Percentiles rank a stretch among this genome's conserved stretches.
Evolutionary conservation across 2,888 invertebrate species (phyloP).

Genomic region (Lamellibrachia satsuma): DNA sequence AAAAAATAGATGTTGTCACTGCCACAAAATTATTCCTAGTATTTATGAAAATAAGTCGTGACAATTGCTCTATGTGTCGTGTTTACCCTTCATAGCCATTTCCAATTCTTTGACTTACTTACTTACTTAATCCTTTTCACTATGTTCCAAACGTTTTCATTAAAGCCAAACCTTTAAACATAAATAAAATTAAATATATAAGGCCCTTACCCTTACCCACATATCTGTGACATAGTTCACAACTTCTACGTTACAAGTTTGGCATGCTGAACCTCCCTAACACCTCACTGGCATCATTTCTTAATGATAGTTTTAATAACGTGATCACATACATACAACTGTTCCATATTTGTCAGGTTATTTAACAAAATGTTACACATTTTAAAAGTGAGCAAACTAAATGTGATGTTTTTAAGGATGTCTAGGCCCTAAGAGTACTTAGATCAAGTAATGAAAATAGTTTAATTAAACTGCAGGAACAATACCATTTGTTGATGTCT

Average conservation of each 20-base stretch:
- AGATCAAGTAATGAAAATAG: neutral
- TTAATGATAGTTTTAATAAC: neutral
- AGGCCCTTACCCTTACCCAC: too few relatives aligned
- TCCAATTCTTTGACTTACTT: neutral
- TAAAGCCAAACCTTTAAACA: too few relatives aligned
- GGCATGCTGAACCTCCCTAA: too few relatives aligned
- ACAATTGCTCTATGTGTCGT: neutral
- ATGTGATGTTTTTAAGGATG: neutral
- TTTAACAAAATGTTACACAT: neutral
- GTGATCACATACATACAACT: neutral
- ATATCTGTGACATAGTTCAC: too few relatives aligned
- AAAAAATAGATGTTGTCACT: neutral
- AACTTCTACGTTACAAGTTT: too few relatives aligned
- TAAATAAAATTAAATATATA: too few relatives aligned
- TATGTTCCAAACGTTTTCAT: neutral
- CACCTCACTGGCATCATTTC: neutral
- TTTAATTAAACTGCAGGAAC: slow-evolving; percentile 1
- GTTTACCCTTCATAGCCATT: neutral
- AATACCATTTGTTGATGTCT: slow-evolving; percentile 64
- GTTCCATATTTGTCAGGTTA: neutral
- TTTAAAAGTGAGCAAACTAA: neutral
- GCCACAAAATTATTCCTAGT: neutral
- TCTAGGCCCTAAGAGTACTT: neutral
- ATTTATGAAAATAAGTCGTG: neutral
- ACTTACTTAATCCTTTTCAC: neutral